Evolutionary conservation across 2,797 vertebrate genomes (phyloP), one percentile per base, ranked within the genome.

Genomic region (Heliangelus exortis): DNA sequence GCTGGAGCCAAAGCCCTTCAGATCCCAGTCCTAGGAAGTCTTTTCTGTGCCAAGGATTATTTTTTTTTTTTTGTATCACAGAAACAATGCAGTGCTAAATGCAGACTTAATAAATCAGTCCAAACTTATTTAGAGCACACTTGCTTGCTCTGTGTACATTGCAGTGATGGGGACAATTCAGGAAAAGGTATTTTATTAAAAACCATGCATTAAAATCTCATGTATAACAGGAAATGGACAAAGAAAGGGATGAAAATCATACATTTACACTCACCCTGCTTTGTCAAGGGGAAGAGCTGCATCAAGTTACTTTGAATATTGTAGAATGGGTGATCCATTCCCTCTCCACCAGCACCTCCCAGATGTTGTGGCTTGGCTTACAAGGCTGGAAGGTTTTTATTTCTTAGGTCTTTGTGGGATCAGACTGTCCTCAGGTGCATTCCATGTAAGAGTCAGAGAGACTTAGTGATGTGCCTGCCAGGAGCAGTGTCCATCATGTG

Each of bases 331-430:
- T 20, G 47, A 53, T 54, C 4, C 1, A 0, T 47, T 68, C 62
- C 57, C 29, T 28, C 36, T 57, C 54, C 13, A 4, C 50, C 65
- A 59, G 71, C 59, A 51, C n/a, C 29, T 84, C 36, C n/a, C 67
- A 41, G 48, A 17, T 9, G 2, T 13, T 0, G 2, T 0, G 7
- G 26, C 89, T 57, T 57, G 61, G 45, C 31, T 54, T 22, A 2
- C 23, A 7, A 29, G 26, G 39, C 57, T 58, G 45, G 28, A 41
- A 75, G 48, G 34, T 6, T 65, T 86, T 63, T 36, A 25, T 50
- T 71, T 34, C 28, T 28, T 21, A n/a, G 10, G 43, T 39, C 41
- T 25, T 1, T 8, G 15, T 63, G 34, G 11, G 25, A 8, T 18
- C 45, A 55, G 55, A 4, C 28, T 31, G 59, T 11, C 50, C 51